A percentile compares a stretch with the other conserved stretches of the same genome.
Evolutionary conservation across 2,797 vertebrate genomes (phyloP).

Genomic region (Pseudopleuronectes americanus): DNA sequence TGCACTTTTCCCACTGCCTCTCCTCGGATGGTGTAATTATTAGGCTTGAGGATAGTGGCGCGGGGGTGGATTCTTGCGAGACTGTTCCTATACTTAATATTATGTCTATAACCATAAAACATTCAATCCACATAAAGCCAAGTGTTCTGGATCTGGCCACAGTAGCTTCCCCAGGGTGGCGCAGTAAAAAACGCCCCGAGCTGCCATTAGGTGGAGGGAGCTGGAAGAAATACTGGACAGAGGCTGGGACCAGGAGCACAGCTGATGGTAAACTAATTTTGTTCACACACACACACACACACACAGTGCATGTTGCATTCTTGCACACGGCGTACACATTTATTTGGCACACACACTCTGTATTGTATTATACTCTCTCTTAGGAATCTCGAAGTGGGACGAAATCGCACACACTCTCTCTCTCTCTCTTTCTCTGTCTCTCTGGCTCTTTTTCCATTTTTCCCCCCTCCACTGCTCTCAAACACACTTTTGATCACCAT

Average conservation of each 20-base stretch:
- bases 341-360: slow-evolving; percentile 24
- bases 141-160: slow-evolving; percentile 76
- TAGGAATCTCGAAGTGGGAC: slow-evolving; percentile 44
- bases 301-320: slow-evolving; percentile 16
- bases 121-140: slow-evolving; percentile 80
- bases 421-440: slow-evolving; percentile 20
- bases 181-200: slow-evolving; percentile 71
- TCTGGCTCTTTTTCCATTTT: slow-evolving; percentile 46
- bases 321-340: slow-evolving; percentile 12
- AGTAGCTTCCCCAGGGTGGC: slow-evolving; percentile 71
- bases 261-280: slow-evolving; percentile 81
- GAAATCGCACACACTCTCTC: slow-evolving; percentile 33
- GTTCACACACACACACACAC: slow-evolving; percentile 21
- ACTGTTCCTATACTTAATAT: slow-evolving; percentile 78
- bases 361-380: slow-evolving; percentile 34
- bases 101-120: slow-evolving; percentile 82
- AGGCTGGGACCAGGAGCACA: slow-evolving; percentile 55
- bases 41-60: slow-evolving; percentile 42
- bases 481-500: slow-evolving; percentile 66
- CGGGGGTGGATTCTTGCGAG: slow-evolving; percentile 61
- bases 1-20: slow-evolving; percentile 38
- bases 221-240: slow-evolving; percentile 66
- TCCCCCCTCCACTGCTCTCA: slow-evolving; percentile 48
- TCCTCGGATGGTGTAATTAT: slow-evolving; percentile 61
- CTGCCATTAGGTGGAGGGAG: slow-evolving; percentile 69